Base-by-base conservation (phyloP, 2,888 invertebrate species). In the Parochlus steinenii region DNA sequence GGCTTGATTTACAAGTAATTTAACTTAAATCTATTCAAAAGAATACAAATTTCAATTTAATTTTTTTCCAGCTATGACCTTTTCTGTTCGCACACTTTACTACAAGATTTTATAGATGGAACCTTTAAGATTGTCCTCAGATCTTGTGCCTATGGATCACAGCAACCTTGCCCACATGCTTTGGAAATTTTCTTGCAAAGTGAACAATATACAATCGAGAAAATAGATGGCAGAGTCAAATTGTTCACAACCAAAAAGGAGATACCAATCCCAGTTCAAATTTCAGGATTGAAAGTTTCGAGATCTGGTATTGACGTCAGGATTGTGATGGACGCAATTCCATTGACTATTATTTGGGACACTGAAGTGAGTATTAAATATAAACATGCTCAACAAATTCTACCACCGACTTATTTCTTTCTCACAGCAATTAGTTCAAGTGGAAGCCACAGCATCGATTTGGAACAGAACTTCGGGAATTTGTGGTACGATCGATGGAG, bases 391-490 rank as follows among this genome's bases (percentile, higher is more conserved):
- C n/a, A n/a, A n/a, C n/a, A n/a, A n/a, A n/a, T n/a, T n/a, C n/a
- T n/a, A n/a, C n/a, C n/a, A n/a, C n/a, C n/a, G n/a, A n/a, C n/a
- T n/a, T n/a, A n/a, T n/a, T n/a, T n/a, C n/a, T n/a, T n/a, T n/a
- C n/a, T n/a, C 49, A 33, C 54, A 75, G 69, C 69, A 73, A 48
- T 53, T 74, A 40, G 60, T 85, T 5, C 62, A 74, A 41, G 58
- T 83, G 0, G 73, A 75, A 49, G 74, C 73, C 0, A 63, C 69
- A 2, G 69, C 75, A 16, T 63, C 65, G 3, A 54, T 81, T 22
- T 85, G 82, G 78, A 79, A 80, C 47, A 71, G 74, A 46, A 79
- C 83, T 0, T 71, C 71, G 41, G 90, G 89, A 36, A 61, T 90
- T 0, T 90, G 90, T 50, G 89, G 90, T 0, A 64, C 63, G 1